phyloP scores from a whole-genome alignment of 2,888 invertebrate genomes.

The Ditula angustiorana region DNA sequence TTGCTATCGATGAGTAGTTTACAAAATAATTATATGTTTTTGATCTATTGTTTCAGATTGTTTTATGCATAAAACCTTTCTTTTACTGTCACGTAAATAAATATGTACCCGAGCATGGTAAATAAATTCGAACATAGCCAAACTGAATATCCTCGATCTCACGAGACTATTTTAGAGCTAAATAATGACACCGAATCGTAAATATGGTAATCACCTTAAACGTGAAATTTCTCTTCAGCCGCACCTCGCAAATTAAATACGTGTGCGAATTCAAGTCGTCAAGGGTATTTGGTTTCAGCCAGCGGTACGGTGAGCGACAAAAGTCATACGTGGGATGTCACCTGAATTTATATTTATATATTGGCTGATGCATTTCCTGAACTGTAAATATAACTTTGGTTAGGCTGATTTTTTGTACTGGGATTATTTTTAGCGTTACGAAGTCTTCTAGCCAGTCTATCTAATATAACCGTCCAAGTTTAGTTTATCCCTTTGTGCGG shows the following conservation, averaged over 20 bases:
- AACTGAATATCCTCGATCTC: neutral
- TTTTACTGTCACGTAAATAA: neutral
- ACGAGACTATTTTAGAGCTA: constrained; percentile 1
- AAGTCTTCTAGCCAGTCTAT: too few species aligned
- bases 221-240: constrained; percentile 7
- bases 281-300: constrained; percentile 1
- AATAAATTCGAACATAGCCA: neutral
- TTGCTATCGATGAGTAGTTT: too few species aligned
- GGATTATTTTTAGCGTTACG: too few species aligned
- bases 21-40: too few species aligned
- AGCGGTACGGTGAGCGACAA: neutral
- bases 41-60: too few species aligned
- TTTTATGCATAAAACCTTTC: too few species aligned
- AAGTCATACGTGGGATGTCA: neutral
- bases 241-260: constrained; percentile 13
- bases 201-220: constrained; percentile 15
- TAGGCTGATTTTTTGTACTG: too few species aligned
- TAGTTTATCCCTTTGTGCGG: too few species aligned
- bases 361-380: neutral
- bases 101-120: neutral
- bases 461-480: too few species aligned
- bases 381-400: too few species aligned
- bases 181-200: neutral
- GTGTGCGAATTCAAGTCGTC: constrained; percentile 11
- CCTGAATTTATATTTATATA: neutral